Conservation (phyloP, 2,888 invertebrate species). For the Lysandra bellargus region DNA sequence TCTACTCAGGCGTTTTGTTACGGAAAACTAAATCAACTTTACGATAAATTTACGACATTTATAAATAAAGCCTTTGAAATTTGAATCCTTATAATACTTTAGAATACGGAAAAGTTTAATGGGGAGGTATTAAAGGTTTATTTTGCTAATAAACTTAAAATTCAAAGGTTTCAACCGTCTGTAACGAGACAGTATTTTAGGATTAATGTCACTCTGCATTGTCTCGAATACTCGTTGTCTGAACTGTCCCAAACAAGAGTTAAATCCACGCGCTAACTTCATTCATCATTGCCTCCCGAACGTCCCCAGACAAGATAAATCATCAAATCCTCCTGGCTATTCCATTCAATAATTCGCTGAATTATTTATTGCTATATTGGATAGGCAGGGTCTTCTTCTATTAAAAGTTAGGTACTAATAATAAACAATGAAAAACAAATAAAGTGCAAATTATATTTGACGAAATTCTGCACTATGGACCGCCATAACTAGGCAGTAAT, state of each 20-base stretch:
- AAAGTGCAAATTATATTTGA: no score
- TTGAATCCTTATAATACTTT: not conserved
- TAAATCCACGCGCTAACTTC: conserved; percentile 20
- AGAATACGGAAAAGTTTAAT: not conserved
- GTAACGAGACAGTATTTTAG: conserved; percentile 21
- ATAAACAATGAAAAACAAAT: no score
- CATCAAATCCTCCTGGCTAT: not conserved
- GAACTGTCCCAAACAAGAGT: conserved; percentile 6
- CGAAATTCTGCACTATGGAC: no score
- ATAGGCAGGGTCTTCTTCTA: no score
- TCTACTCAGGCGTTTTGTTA: not conserved
- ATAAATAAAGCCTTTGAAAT: not conserved
- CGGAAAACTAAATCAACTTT: not conserved
- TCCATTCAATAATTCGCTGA: not conserved
- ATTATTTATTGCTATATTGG: no score
- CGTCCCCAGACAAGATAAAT: conserved; percentile 18
- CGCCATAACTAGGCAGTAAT: no score
- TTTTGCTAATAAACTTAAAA: conserved; percentile 13
- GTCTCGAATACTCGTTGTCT: conserved; percentile 30
- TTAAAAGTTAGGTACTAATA: no score
- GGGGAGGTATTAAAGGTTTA: conserved; percentile 6
- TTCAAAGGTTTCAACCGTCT: not conserved
- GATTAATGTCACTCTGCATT: conserved; percentile 32
- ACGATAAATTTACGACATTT: not conserved
- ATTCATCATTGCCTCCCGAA: conserved; percentile 24